Base-by-base conservation (phyloP, 2,888 invertebrate genomes). In the Polyploca ridens region DNA sequence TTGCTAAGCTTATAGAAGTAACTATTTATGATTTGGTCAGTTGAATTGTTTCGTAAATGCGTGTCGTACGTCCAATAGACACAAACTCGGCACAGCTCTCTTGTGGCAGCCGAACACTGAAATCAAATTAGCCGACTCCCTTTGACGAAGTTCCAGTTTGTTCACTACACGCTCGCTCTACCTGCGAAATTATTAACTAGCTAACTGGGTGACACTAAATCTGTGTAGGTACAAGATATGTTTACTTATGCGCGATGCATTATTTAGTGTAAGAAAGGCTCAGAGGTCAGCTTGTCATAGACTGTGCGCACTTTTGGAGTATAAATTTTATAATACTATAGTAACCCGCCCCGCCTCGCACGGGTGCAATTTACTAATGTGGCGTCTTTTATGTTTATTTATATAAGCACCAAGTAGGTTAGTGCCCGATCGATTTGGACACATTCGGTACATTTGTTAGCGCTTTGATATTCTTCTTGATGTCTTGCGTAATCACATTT, bases 51-150 rank as follows among this genome's bases (percentile, higher is more conserved):
- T 81, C 74, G 78, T 78, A 72, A 78, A 79, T 84, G 78, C 78
- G 75, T 79, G 82, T 82, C 74, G 74, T 74, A 68, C 79, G 83
- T 82, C 82, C 82, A 69, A 76, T 71, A 75, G 71, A 78, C 73
- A 62, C 74, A 68, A 70, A 70, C 67, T 63, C 65, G 62, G 67
- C 19, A 54, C 71, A 61, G 75, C 78, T 79, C 83, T 82, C 83
- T 79, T 81, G 86, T 72, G 86, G 85, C 72, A 67, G 76, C 66
- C 79, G 84, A 84, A 88, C 89, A 86, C 78, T 74, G 84, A 86
- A 89, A 88, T 89, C 86, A 85, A 89, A 89, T 89, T 88, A 88
- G 83, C 75, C 72, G 80, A 83, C 83, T 84, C 87, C 88, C 88
- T 88, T 88, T 88, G 86, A 84, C 82, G 76, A 81, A 85, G 78